Conservation (phyloP, 2,113 vertebrate species). For the Strix aluco region DNA sequence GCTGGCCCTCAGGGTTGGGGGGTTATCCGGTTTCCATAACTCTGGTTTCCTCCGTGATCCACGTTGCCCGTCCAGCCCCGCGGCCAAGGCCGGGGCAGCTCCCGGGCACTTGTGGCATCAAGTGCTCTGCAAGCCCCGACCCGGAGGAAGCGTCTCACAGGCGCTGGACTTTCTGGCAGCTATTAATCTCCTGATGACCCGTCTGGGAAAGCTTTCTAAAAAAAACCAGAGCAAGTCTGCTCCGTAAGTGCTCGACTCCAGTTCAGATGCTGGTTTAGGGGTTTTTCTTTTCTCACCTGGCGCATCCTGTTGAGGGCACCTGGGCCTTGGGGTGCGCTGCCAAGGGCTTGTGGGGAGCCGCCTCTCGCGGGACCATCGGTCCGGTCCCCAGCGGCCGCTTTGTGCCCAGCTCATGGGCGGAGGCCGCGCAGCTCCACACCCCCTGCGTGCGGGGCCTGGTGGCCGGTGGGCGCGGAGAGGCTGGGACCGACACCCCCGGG, state of each 20-base stretch:
- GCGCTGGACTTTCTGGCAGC: background rate
- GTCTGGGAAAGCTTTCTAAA: background rate
- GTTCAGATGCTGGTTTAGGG: background rate
- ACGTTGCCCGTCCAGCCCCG: accelerated
- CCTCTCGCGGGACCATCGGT: accelerated
- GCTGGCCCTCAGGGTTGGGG: background rate
- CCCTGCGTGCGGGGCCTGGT: background rate
- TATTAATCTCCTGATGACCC: background rate
- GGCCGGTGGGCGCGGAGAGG: accelerated
- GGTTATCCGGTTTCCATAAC: background rate
- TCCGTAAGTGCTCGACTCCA: background rate
- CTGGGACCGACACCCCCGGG: background rate
- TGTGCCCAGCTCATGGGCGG: accelerated
- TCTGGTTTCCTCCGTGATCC: accelerated
- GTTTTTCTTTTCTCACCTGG: background rate
- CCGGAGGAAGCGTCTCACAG: background rate
- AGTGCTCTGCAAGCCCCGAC: background rate
- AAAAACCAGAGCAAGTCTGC: background rate
- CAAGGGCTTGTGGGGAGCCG: accelerated
- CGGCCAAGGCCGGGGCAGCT: accelerated
- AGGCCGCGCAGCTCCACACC: background rate
- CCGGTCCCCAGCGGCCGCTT: accelerated
- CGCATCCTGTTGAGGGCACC: background rate
- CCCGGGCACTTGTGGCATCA: accelerated
- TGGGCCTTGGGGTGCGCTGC: background rate